Evolutionary conservation across 2,888 invertebrate species (phyloP), one percentile per base, ranked within the genome.

Genomic region (Aethes cnicana): DNA sequence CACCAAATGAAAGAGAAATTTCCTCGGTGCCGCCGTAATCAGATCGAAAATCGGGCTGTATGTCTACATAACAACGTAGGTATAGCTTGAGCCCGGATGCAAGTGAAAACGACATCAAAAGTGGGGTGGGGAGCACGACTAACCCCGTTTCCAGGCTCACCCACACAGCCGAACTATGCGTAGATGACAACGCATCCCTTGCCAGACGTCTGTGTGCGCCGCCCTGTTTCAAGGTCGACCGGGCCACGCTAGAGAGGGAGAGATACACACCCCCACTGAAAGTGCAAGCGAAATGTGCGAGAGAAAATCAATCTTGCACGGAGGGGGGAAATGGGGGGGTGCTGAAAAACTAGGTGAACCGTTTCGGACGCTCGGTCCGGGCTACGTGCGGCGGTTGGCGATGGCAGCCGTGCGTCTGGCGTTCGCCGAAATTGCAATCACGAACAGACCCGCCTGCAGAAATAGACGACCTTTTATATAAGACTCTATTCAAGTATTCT

Each of bases 281-380:
- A 86, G 84, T 89, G 89, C 89, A 89, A 85, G 89, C 74, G 80
- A 84, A 82, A 84, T 83, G 81, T 77, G 81, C 64, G 81, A 81
- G 75, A 80, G 84, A 88, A 87, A 87, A 88, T 89, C 89, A 87
- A 88, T 89, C 84, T 87, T 88, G 88, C 88, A 89, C 70, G 81
- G 81, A 74, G 77, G 68, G 74, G 76, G 74, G 30, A 46, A 47
- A 75, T 62, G 62, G 63, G 62, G 63, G 57, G 62, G 59, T 55
- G 56, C 66, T 75, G 82, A 77, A 80, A 82, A 88, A 87, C 85
- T 89, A 89, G 88, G 88, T 88, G 87, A 88, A 81, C 74, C 77
- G 70, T 66, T 73, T 70, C 69, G 70, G 74, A 72, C 74, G 67
- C 66, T 69, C 66, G 68, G 61, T 66, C 62, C 63, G 59, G 59